phyloP scores from a whole-genome alignment of 2,113 vertebrate genomes.

The Ctenodactylus gundi region DNA sequence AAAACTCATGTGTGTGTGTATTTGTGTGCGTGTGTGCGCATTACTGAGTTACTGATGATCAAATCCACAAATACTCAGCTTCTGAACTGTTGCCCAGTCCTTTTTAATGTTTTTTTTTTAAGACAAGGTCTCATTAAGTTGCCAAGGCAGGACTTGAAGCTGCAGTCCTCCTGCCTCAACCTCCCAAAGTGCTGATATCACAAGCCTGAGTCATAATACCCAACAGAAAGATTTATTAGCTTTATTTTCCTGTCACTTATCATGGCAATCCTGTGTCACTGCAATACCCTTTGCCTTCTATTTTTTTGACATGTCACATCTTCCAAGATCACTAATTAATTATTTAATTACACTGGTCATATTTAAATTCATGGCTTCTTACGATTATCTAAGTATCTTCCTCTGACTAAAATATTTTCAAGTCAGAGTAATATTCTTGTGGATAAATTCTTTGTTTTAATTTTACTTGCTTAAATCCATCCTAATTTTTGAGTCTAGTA shows the following conservation, averaged over 20 bases:
- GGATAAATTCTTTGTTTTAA: background rate
- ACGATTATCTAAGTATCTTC: background rate
- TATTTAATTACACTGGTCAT: background rate
- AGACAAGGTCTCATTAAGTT: no score
- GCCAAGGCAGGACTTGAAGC: no score
- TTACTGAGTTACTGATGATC: no score
- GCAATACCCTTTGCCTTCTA: background rate
- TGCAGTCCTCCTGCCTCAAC: no score
- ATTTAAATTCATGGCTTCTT: background rate
- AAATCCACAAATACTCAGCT: no score
- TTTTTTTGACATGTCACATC: background rate
- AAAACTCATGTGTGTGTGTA: no score
- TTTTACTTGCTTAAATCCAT: background rate
- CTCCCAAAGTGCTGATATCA: no score
- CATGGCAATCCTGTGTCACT: background rate
- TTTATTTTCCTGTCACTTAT: background rate
- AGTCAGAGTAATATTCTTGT: slow-evolving; percentile 1
- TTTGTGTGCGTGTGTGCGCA: no score
- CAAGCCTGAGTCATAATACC: no score
- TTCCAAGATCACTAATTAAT: background rate
- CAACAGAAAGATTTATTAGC: no score
- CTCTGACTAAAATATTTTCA: slow-evolving; percentile 11
- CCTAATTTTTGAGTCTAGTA: background rate
- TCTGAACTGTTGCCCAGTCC: no score
- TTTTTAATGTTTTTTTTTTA: no score